Percentiles rank a stretch among this genome's conserved stretches.
Conservation (phyloP, 2,113 vertebrate species). For the Grammomys surdaster region DNA sequence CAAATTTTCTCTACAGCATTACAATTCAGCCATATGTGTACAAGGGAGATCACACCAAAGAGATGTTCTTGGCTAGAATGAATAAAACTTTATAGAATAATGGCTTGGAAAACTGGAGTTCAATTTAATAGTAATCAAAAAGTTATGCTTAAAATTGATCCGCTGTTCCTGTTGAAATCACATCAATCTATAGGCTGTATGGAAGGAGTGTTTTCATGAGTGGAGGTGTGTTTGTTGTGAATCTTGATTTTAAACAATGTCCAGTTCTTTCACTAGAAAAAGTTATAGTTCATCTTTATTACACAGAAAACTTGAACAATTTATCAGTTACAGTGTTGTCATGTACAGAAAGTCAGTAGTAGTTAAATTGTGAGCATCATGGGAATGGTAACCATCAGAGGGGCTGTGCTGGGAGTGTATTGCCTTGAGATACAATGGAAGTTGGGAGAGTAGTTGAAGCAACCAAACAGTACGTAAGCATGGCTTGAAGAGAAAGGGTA, state of each 20-base stretch:
- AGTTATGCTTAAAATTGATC: constrained; percentile 15
- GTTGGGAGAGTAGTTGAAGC: neutral
- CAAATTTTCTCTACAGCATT: neutral
- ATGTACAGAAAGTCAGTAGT: neutral
- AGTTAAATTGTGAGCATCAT: neutral
- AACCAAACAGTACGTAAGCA: neutral
- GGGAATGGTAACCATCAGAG: neutral
- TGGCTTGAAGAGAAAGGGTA: neutral
- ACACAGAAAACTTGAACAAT: neutral
- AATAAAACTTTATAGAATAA: constrained; percentile 14
- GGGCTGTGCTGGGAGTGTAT: neutral
- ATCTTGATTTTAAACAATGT: constrained; percentile 37
- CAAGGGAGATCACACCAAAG: neutral
- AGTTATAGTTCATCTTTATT: neutral
- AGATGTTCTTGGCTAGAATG: neutral
- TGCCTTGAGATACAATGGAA: neutral
- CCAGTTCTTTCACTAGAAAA: constrained; percentile 11
- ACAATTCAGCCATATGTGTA: neutral
- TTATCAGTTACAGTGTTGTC: neutral
- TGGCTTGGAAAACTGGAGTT: constrained; percentile 21
- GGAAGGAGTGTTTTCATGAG: neutral
- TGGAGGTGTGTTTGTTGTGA: constrained; percentile 14
- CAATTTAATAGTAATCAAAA: constrained; percentile 29
- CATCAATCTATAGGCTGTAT: neutral
- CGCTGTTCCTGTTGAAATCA: constrained; percentile 15